A percentile compares a stretch with the other conserved stretches of the same genome.
phyloP scores from a whole-genome alignment of 37 sponge, comb jelly and placozoan species.

The Crambe crambe region DNA sequence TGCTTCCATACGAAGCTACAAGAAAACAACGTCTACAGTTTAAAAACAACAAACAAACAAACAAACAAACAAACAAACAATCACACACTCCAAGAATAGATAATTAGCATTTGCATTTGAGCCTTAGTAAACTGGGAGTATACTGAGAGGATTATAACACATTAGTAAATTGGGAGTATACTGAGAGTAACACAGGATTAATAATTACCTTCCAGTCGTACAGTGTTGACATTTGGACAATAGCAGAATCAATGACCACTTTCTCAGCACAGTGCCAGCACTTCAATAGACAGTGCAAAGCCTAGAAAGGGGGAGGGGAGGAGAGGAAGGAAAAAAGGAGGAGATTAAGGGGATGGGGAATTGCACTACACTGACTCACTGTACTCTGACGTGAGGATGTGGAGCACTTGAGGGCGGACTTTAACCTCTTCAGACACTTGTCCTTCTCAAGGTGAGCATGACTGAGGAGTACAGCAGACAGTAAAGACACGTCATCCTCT shows the following conservation, averaged over 20 bases:
- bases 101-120: no score
- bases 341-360: no score
- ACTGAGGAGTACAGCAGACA: conserved; percentile 18
- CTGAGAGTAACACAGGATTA: no score
- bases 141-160: no score
- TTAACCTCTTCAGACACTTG: conserved; percentile 1
- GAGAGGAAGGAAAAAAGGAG: no score
- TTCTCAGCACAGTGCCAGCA: conserved; percentile 10
- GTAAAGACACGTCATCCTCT: conserved; percentile 1
- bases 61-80: no score
- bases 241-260: conserved; percentile 10
- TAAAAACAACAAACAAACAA: background rate
- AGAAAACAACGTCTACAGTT: background rate
- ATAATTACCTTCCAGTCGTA: conserved; percentile 41
- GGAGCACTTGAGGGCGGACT: background rate
- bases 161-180: no score
- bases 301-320: no score
- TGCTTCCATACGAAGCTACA: background rate
- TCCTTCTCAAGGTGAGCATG: background rate
- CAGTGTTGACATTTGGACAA: conserved; percentile 6
- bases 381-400: background rate
- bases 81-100: no score
- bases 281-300: conserved; percentile 18
- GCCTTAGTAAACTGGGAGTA: no score
- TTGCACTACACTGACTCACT: no score